phyloP scores from a whole-genome alignment of 2,113 vertebrate genomes.

The Merops nubicus region DNA sequence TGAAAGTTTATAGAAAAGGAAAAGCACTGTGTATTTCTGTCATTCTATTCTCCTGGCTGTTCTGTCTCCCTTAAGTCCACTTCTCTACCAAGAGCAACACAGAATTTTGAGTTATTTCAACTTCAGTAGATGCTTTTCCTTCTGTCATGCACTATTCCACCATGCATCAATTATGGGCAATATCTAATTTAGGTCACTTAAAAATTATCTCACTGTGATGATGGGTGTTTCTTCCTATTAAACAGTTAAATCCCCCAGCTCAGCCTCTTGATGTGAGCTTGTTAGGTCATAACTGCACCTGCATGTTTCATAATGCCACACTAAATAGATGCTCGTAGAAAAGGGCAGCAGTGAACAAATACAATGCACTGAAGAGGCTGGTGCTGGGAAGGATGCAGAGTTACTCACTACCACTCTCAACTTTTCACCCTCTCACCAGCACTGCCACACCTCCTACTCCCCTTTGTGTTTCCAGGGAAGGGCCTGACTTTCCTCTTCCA shows the following conservation, averaged over 20 bases:
- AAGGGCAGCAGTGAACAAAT: not conserved
- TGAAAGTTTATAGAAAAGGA: not conserved
- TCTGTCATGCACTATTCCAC: not conserved
- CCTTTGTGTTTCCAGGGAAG: not conserved
- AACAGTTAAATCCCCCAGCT: not conserved
- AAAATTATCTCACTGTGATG: not conserved
- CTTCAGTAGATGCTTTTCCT: not conserved
- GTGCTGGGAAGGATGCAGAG: not conserved
- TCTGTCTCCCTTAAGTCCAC: not conserved
- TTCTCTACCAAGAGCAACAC: not conserved
- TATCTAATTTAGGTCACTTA: not conserved
- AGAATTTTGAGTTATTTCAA: not conserved
- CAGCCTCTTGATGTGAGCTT: not conserved
- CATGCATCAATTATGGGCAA: not conserved
- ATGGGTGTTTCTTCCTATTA: not conserved
- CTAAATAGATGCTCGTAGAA: not conserved
- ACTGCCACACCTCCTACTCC: not conserved
- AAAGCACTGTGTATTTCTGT: not conserved
- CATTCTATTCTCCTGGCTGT: not conserved
- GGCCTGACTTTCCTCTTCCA: not conserved
- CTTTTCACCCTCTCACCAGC: not conserved
- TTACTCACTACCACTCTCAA: not conserved
- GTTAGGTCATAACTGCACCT: not conserved
- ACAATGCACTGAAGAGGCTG: not conserved
- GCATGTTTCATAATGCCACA: rapidly evolving